phyloP scores from a whole-genome alignment of 2,888 invertebrate species.

The Melieria omissa region DNA sequence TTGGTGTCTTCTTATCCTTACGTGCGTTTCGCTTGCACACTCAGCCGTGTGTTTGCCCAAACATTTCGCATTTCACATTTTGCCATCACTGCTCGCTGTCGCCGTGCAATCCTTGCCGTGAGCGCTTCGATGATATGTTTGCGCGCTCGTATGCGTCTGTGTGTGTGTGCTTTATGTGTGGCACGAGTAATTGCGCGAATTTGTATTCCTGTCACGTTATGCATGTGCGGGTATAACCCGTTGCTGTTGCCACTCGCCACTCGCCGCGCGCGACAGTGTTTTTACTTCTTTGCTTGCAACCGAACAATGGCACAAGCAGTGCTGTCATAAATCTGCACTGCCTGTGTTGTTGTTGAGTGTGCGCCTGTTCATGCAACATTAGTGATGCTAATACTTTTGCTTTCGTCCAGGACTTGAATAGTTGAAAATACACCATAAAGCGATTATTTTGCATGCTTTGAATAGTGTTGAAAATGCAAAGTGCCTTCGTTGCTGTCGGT shows the following conservation, averaged over 20 bases:
- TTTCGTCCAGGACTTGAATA: not conserved
- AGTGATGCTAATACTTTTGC: constrained; percentile 21
- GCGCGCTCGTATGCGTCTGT: not conserved
- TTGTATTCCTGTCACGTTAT: constrained; percentile 57
- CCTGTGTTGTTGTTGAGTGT: not conserved
- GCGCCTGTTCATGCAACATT: constrained; percentile 22
- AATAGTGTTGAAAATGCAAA: too few species aligned
- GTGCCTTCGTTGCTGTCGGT: too few species aligned
- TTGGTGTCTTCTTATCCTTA: too few species aligned
- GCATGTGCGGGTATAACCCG: constrained; percentile 49
- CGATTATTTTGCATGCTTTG: too few species aligned
- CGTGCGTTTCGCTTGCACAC: not conserved
- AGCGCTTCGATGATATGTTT: not conserved
- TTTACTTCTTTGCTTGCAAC: constrained; percentile 20
- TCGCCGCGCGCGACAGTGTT: not conserved
- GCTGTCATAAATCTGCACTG: not conserved
- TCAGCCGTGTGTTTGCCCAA: not conserved
- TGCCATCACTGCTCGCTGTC: not conserved
- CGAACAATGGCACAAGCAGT: not conserved
- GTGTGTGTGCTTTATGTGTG: not conserved
- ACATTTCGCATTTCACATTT: not conserved
- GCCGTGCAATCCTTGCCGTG: not conserved
- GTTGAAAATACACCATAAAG: too few species aligned
- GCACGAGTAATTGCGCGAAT: constrained; percentile 44
- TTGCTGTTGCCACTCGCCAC: constrained; percentile 33